These are phyloP conservation scores for Lipotes vexillifer DNA, from an alignment of 2,113 vertebrate genomes.

Conservation along the genomic window DNA sequence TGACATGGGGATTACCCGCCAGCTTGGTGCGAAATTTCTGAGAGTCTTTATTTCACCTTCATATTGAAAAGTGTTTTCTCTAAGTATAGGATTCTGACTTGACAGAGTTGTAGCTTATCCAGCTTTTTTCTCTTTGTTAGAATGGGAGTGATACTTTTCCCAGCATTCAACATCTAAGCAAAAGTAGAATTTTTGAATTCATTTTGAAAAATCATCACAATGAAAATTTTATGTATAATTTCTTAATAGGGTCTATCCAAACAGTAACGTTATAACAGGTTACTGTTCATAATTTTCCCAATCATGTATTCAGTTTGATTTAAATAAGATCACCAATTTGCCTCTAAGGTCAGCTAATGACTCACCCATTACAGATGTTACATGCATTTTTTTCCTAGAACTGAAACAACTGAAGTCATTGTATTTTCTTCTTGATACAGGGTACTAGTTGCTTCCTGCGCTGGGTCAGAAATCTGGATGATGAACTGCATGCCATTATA, in stretches of 20 bases:
- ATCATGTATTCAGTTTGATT: not conserved
- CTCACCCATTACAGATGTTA: not conserved
- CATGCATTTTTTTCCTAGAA: not conserved
- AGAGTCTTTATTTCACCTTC: not conserved
- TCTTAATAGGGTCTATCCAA: not conserved
- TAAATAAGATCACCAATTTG: not conserved
- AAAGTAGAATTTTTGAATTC: not conserved
- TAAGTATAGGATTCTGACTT: not conserved
- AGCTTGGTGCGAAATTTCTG: no score
- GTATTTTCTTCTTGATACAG: constrained; percentile 76
- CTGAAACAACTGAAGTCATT: constrained; percentile 24
- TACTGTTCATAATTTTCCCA: not conserved
- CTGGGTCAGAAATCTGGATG: constrained; percentile 95
- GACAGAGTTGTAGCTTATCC: not conserved
- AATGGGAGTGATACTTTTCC: not conserved
- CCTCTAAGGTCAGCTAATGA: not conserved
- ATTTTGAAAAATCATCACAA: not conserved
- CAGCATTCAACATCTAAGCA: not conserved
- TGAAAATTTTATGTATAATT: not conserved
- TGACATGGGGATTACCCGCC: no score
- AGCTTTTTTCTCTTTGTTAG: not conserved
- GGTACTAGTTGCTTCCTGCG: constrained; percentile 96
- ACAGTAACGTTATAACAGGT: not conserved
- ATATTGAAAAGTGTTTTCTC: not conserved
- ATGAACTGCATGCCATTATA: constrained; percentile 96